Base-by-base conservation (phyloP, 2,797 vertebrate species). In the Loriculus beryllinus region DNA sequence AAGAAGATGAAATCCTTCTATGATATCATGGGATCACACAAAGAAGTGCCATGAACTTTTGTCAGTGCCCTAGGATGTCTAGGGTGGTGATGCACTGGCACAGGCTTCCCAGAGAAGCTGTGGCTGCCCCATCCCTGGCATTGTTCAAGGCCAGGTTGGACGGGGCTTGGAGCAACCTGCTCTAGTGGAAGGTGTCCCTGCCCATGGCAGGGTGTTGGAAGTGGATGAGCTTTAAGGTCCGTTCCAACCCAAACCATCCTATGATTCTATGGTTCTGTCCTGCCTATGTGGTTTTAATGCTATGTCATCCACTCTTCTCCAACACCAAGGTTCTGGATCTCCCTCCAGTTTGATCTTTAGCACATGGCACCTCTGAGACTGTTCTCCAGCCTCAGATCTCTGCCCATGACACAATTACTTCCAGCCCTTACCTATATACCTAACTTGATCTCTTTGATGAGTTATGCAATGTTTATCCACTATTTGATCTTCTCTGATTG, bases 381-480 rank as follows among this genome's bases (percentile, higher is more conserved):
- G 21, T 70, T 84, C 68, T 54, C 63, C 77, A 49, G 20, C 13
- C 35, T 15, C 64, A 51, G 37, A 31, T 37, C 43, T 47, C 74
- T 26, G 35, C 29, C n/a, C 16, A 20, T 8, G 40, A 89, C 93
- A 63, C 87, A 67, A 26, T 62, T 48, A 54, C 54, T 81, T 52
- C 91, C 26, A 54, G 51, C 31, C 72, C 71, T 64, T 75, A 75
- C 52, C 88, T 79, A 20, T 21, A 51, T 31, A 82, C 4, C 39
- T 92, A 65, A 54, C 79, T 91, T 37, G 60, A 94, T 84, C 82
- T 84, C 88, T 94, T 90, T 81, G 86, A 87, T 76, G 79, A 93
- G 51, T 96, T 95, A 56, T 6, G 54, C 91, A 90, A 90, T 82
- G 86, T 95, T 96, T 95, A 93, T 56, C n/a, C 82, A 82, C 56